Base-by-base conservation (phyloP, 2,888 invertebrate species). In the Eristalinus aeneus region DNA sequence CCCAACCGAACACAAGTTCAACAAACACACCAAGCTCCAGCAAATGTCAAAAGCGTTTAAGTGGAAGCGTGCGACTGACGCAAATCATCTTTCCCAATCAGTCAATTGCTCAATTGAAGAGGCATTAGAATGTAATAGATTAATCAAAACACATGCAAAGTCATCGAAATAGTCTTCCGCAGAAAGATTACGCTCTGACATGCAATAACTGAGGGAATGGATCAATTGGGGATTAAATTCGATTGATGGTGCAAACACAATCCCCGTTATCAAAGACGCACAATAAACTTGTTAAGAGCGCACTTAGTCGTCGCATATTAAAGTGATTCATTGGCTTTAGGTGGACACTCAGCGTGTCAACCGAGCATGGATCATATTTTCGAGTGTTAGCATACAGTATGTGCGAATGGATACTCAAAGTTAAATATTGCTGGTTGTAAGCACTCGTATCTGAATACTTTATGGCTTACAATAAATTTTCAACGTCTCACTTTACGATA, bases 401-500 rank as follows among this genome's bases (percentile, higher is more conserved):
- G 6, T 6, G 6, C 16, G n/a, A n/a, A 6, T 46, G 6, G 46
- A 6, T 46, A 46, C n/a, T 16, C 46, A 34, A 8, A 34, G 34
- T 34, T 34, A 34, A 34, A 34, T 10, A 34, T 34, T 34, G 39
- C 39, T 46, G n/a, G 39, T 61, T 61, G 6, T 23, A 39, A 39
- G 23, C n/a, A 12, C 8, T 22, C 11, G 39, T 63, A 53, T 34
- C 20, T 32, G 20, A 6, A n/a, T 67, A 54, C 64, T 36, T 65
- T 39, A 65, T 20, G 32, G 12, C 64, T 36, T 65, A 27, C 27
- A 64, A 56, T 39, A 39, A 68, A 68, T 23, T 69, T 12, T 68
- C 63, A 54, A 63, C 68, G 27, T 68, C 68, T 46, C 22, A 23
- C 23, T 67, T 67, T 63, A 63, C 56, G 5, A 63, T 77, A 31